A percentile compares a stretch with the other conserved stretches of the same genome.
Conservation (phyloP, 2,888 invertebrate species). For the Elegia similella region DNA sequence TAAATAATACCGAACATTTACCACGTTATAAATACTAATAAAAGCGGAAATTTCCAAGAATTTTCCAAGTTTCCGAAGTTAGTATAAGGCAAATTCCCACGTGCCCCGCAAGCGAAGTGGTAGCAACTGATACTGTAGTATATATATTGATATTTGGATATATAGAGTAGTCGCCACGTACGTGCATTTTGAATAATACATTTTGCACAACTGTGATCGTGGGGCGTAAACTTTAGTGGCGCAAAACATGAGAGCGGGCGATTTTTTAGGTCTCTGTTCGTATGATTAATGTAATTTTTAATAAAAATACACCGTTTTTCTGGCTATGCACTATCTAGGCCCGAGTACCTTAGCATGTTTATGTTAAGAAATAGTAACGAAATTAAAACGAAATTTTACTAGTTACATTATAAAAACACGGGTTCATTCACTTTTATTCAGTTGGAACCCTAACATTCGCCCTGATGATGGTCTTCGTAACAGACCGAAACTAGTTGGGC, state of each 20-base stretch:
- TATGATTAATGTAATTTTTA: too few relatives aligned
- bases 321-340: too few relatives aligned
- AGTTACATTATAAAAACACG: too few relatives aligned
- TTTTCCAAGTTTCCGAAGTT: not conserved
- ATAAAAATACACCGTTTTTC: too few relatives aligned
- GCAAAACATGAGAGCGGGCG: constrained; percentile 15
- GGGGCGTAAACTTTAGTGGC: constrained; percentile 13
- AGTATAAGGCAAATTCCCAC: constrained; percentile 16
- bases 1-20: constrained; percentile 5
- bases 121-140: constrained; percentile 8
- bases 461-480: too few relatives aligned
- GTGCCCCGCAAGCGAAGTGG: constrained; percentile 1
- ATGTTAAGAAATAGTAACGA: too few relatives aligned
- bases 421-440: too few relatives aligned
- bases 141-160: constrained; percentile 1
- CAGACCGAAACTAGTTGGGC: too few relatives aligned
- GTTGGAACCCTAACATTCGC: too few relatives aligned
- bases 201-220: constrained; percentile 29
- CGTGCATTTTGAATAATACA: constrained; percentile 30
- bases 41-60: constrained; percentile 1
- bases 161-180: constrained; percentile 20
- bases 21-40: constrained; percentile 11
- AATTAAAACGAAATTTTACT: too few relatives aligned
- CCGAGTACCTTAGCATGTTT: too few relatives aligned
- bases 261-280: too few relatives aligned